These are phyloP conservation scores for Proales similis DNA, from an alignment of 1,140 invertebrate species.

Conservation along the genomic window DNA sequence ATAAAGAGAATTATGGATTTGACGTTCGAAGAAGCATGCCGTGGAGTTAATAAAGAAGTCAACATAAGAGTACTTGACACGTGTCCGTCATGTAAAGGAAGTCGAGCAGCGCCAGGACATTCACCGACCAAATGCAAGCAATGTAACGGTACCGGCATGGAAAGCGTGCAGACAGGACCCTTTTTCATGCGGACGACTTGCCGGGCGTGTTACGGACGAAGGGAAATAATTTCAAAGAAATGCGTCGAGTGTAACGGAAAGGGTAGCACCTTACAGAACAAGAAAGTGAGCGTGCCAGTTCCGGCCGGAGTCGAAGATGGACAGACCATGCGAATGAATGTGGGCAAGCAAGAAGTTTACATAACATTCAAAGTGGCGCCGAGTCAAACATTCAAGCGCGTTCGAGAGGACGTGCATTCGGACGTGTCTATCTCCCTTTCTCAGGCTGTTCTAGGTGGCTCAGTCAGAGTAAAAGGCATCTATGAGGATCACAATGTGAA, in stretches of 20 bases:
- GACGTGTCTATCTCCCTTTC: conserved; percentile 59
- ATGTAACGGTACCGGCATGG: conserved; percentile 95
- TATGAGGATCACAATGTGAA: conserved; percentile 85
- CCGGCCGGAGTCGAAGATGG: conserved; percentile 91
- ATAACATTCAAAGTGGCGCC: conserved; percentile 79
- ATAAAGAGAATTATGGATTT: conserved; percentile 80
- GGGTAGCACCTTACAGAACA: conserved; percentile 78
- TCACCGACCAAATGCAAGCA: conserved; percentile 75
- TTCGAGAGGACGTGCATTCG: conserved; percentile 81
- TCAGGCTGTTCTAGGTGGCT: conserved; percentile 86
- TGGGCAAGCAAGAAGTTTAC: conserved; percentile 81
- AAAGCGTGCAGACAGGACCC: conserved; percentile 62
- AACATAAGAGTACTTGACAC: conserved; percentile 82
- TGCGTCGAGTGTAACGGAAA: conserved; percentile 87
- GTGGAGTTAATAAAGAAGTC: conserved; percentile 88
- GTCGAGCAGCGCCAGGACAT: conserved; percentile 74
- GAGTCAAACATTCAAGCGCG: conserved; percentile 80
- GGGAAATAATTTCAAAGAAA: conserved; percentile 77
- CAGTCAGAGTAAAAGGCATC: conserved; percentile 79
- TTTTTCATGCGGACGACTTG: conserved; percentile 96
- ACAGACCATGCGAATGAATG: conserved; percentile 83
- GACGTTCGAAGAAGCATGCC: conserved; percentile 86
- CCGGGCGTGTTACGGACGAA: conserved; percentile 77
- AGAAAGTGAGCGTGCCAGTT: conserved; percentile 83
- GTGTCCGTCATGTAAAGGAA: conserved; percentile 79